Conservation (phyloP, 2,888 invertebrate genomes). For the Cantharis lateralis region DNA sequence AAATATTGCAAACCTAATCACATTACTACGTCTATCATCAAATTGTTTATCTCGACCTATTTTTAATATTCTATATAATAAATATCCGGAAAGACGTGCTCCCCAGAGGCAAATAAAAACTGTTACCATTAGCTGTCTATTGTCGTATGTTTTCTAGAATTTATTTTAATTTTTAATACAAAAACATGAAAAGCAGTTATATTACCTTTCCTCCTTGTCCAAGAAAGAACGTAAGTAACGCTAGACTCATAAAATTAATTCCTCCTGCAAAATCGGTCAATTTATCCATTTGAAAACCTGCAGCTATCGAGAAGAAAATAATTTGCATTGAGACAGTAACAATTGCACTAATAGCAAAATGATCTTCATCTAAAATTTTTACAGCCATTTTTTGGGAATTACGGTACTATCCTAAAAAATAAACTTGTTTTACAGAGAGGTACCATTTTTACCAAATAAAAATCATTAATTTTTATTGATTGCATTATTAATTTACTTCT, state of each 20-base stretch:
- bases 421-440: not conserved
- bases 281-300: conserved; percentile 86
- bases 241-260: conserved; percentile 88
- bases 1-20: conserved; percentile 87
- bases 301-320: conserved; percentile 85
- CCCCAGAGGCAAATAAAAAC: conserved; percentile 89
- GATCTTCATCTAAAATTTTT: conserved; percentile 77
- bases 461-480: too few species aligned
- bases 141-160: conserved; percentile 74
- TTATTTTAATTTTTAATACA: not conserved
- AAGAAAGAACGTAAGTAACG: conserved; percentile 83
- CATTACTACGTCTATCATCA: conserved; percentile 85
- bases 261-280: conserved; percentile 93
- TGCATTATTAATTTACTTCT: too few species aligned
- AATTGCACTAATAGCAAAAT: conserved; percentile 85
- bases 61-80: conserved; percentile 88
- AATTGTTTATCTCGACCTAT: conserved; percentile 90
- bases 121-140: conserved; percentile 89
- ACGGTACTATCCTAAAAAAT: conserved; percentile 17
- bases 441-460: too few species aligned
- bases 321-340: conserved; percentile 85
- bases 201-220: conserved; percentile 77
- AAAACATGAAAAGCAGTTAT: not conserved
- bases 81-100: conserved; percentile 80
- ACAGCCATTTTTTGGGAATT: conserved; percentile 64